Evolutionary conservation across 35 echinoderm and acorn worm species (phyloP), one percentile per base, ranked within the genome.

Genomic region (Heliocidaris erythrogramma): DNA sequence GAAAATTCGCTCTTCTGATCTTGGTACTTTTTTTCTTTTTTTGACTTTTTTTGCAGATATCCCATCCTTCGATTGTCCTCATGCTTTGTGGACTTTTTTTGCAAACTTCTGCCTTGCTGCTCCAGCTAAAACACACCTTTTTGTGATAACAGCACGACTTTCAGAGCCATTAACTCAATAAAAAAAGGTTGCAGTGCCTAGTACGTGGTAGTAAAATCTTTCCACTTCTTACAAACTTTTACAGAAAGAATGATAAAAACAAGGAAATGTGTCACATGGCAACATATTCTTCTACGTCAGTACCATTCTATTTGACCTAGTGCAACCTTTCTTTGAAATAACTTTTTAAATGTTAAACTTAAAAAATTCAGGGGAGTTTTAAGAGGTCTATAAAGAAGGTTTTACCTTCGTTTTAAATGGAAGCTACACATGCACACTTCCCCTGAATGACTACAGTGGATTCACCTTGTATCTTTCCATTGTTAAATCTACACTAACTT

Each of bases 61-160:
- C 48, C 29, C 91, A 32, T 47, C 47, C 87, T 89, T 89, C 91
- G 10, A 50, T 49, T 10, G 47, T 59, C 91, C 91, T 48, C 47
- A 50, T 17, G 49, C 91, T 52, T 92, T 92, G 91, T 89, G 91
- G 49, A 49, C 47, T 48, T 92, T 48, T 30, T 92, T 92, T 92
- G 91, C 91, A 92, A 92, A 92, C 10, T 92, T 92, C 31, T 92
- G 47, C 49, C 90, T 18, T 47, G 47, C 90, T 92, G 91, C 91
- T 92, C 91, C 91, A 92, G 91, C 48, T 92, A 92, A 92, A 92
- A 92, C 91, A 92, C 91, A 92, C 91, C 47, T 59, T 59, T 92
- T 89, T 92, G 91, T 92, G 91, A 92, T 48, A 47, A 59, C 91
- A 92, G 91, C 91, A 92, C n/a, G 91, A n/a, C 48, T 50, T 78